A percentile compares a stretch with the other conserved stretches of the same genome.
Conservation (phyloP, 2,113 vertebrate genomes). For the Lagopus muta region DNA sequence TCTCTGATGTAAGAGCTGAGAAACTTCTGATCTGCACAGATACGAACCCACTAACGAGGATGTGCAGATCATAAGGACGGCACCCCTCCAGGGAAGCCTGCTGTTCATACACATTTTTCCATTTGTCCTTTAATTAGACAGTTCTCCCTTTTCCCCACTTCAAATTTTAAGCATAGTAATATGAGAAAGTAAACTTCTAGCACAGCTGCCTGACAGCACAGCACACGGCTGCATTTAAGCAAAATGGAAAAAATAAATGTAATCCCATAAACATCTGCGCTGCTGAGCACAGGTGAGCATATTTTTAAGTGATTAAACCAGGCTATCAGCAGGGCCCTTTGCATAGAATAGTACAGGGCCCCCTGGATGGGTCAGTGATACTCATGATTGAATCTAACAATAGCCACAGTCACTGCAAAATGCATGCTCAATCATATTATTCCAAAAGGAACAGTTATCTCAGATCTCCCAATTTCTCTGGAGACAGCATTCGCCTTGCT, state of each 20-base stretch:
- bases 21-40: slow-evolving; percentile 27
- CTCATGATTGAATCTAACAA: neutral
- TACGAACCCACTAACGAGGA: neutral
- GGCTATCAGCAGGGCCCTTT: neutral
- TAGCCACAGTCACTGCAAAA: neutral
- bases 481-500: neutral
- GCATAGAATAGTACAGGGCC: neutral
- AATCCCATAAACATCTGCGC: neutral
- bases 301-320: neutral
- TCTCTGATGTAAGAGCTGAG: neutral
- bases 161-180: neutral
- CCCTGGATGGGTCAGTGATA: neutral
- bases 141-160: neutral
- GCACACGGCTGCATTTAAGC: neutral
- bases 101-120: neutral
- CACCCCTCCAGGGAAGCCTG: neutral
- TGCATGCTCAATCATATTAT: rapidly evolving
- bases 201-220: neutral
- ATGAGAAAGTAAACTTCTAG: neutral
- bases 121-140: slow-evolving; percentile 1
- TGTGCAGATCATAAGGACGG: neutral
- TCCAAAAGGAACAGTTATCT: neutral
- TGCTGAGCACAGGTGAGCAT: neutral
- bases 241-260: neutral
- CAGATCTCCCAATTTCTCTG: neutral